Conservation (phyloP, 2,888 invertebrate species). For the Leptothorax acervorum region DNA sequence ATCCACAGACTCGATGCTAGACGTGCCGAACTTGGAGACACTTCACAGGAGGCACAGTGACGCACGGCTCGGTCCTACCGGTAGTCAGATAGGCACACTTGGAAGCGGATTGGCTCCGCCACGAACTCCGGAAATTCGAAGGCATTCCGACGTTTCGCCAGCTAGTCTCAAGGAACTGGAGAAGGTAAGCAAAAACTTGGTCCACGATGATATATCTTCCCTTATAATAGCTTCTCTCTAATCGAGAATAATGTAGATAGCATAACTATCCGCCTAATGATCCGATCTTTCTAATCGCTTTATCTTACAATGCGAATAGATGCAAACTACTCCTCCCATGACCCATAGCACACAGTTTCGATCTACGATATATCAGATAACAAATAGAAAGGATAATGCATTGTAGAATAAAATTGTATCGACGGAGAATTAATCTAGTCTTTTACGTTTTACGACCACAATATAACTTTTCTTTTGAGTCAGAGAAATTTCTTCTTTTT, state of each 20-base stretch:
- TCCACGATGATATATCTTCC: background rate
- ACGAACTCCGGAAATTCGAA: conserved; percentile 92
- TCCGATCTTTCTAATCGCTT: conserved; percentile 3
- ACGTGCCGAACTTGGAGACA: conserved; percentile 92
- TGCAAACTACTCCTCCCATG: background rate
- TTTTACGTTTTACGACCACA: background rate
- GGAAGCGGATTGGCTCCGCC: conserved; percentile 92
- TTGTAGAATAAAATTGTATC: background rate
- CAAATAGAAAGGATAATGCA: background rate
- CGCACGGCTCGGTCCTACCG: conserved; percentile 88
- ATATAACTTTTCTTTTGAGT: background rate
- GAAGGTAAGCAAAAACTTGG: conserved; percentile 88
- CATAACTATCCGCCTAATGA: background rate
- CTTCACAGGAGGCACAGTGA: conserved; percentile 94
- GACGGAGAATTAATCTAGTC: background rate
- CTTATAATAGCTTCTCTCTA: background rate
- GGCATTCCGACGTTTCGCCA: conserved; percentile 95
- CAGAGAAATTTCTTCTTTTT: background rate
- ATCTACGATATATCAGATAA: background rate
- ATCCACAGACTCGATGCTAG: conserved; percentile 94
- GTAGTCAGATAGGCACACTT: conserved; percentile 84
- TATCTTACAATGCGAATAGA: conserved; percentile 4
- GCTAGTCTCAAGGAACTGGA: conserved; percentile 95
- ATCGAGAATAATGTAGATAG: background rate
- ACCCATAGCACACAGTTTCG: background rate